phyloP scores from a whole-genome alignment of 2,888 invertebrate genomes.

The Melieria crassipennis region DNA sequence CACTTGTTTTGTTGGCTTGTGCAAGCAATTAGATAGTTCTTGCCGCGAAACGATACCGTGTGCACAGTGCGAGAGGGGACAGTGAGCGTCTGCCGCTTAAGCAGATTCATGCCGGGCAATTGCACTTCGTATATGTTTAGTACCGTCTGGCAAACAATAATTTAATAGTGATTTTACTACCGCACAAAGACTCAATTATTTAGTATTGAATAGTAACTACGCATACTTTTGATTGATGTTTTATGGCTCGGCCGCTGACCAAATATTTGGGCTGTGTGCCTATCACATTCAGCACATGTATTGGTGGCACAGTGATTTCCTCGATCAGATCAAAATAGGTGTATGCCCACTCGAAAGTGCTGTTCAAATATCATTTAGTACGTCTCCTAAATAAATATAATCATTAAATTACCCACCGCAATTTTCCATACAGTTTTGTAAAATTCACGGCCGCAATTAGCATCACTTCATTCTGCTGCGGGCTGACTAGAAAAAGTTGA shows the following conservation, averaged over 20 bases:
- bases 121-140: constrained; percentile 52
- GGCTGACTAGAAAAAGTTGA: constrained; percentile 50
- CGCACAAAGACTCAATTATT: not conserved
- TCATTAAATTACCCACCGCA: constrained; percentile 42
- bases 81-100: constrained; percentile 51
- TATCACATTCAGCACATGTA: constrained; percentile 50
- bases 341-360: constrained; percentile 58
- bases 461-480: constrained; percentile 48
- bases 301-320: constrained; percentile 52
- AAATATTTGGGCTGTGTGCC: constrained; percentile 52
- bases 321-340: constrained; percentile 57
- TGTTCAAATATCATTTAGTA: constrained; percentile 30
- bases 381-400: not conserved
- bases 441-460: constrained; percentile 51
- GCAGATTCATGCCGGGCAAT: constrained; percentile 44
- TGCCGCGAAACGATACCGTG: constrained; percentile 49
- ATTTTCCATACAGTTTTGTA: constrained; percentile 49
- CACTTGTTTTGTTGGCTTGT: constrained; percentile 44
- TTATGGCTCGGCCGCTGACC: constrained; percentile 49
- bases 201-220: not conserved
- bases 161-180: not conserved
- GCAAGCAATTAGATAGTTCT: constrained; percentile 56
- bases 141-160: constrained; percentile 46
- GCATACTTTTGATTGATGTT: constrained; percentile 50
- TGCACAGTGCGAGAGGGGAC: constrained; percentile 48